These are phyloP conservation scores for Popillia japonica DNA, from an alignment of 1,140 invertebrate genomes.

Conservation along the genomic window DNA sequence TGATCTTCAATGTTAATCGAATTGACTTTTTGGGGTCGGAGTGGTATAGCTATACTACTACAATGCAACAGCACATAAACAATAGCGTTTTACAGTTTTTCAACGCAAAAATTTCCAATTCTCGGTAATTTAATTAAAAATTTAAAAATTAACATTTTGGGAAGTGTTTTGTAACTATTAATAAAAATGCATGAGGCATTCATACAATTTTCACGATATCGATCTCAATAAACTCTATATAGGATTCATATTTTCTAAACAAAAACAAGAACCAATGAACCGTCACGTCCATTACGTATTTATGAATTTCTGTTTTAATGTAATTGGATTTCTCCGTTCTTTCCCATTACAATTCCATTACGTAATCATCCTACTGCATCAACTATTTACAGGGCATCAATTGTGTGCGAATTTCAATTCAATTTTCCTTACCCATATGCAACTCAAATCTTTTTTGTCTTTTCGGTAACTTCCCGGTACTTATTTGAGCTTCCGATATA, in stretches of 20 bases:
- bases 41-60: no score
- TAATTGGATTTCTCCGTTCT: constrained; percentile 21
- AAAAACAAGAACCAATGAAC: not conserved
- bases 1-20: no score
- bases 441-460: not conserved
- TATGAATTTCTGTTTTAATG: constrained; percentile 23
- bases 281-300: constrained; percentile 16
- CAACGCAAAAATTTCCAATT: no score
- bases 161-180: no score
- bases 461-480: not conserved
- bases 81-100: no score
- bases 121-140: no score
- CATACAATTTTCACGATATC: no score
- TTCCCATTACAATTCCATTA: not conserved
- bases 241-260: not conserved
- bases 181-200: no score
- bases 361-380: not conserved
- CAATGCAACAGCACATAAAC: no score
- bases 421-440: not conserved
- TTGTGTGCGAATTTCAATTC: not conserved
- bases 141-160: no score
- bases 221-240: no score
- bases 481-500: not conserved
- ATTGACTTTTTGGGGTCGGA: no score
- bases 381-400: not conserved